These are phyloP conservation scores for Eurystomus glaucurus DNA, from an alignment of 2,797 vertebrate species.

Conservation along the genomic window DNA sequence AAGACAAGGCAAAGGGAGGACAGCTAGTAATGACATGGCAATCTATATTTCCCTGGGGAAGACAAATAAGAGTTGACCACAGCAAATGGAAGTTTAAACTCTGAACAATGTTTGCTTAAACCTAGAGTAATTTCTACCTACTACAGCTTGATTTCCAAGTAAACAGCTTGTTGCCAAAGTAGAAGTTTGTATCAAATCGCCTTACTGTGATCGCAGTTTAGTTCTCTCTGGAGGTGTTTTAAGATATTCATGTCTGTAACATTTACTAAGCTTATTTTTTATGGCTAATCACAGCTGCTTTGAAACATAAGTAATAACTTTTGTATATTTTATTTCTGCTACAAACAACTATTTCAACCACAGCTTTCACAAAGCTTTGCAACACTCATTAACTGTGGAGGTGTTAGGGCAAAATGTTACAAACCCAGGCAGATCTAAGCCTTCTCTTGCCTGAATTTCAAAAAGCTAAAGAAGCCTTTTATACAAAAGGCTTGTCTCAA, in stretches of 20 bases:
- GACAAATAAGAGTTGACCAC: slow-evolving; percentile 11
- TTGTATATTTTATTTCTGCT: slow-evolving; percentile 38
- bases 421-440: slow-evolving; percentile 76
- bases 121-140: slow-evolving; percentile 35
- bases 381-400: slow-evolving; percentile 60
- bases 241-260: slow-evolving; percentile 30
- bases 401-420: slow-evolving; percentile 65
- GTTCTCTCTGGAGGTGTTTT: slow-evolving; percentile 50
- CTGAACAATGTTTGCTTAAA: slow-evolving; percentile 34
- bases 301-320: slow-evolving; percentile 3
- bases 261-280: slow-evolving; percentile 65
- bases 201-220: slow-evolving; percentile 43
- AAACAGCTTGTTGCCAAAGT: slow-evolving; percentile 54
- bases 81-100: slow-evolving; percentile 47
- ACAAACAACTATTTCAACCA: slow-evolving; percentile 34
- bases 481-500: slow-evolving; percentile 68
- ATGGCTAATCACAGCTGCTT: slow-evolving; percentile 55
- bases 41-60: slow-evolving; percentile 12
- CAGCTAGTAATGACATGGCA: neutral
- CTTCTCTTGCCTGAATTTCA: slow-evolving; percentile 68
- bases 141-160: slow-evolving; percentile 56
- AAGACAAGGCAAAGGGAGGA: neutral
- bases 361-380: slow-evolving; percentile 66
- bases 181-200: slow-evolving; percentile 54
- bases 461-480: slow-evolving; percentile 70